These are phyloP conservation scores for Drosophila sordidula DNA, from an alignment of 2,888 invertebrate species.

Conservation along the genomic window DNA sequence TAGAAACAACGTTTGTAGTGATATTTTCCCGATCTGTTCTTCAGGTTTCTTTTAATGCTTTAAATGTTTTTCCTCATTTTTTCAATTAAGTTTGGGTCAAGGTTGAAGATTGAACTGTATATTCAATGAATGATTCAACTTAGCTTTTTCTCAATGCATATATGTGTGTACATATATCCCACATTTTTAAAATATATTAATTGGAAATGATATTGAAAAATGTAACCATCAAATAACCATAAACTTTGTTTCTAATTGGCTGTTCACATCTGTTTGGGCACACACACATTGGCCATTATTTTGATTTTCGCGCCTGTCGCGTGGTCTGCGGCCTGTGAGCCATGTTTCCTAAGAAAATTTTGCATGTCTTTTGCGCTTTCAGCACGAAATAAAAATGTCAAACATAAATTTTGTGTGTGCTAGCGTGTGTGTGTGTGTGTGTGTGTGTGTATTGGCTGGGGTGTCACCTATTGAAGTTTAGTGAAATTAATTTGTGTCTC, in stretches of 20 bases:
- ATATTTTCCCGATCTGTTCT: no score
- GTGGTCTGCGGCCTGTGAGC: constrained; percentile 34
- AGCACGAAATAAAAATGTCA: constrained; percentile 44
- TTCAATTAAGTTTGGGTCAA: no score
- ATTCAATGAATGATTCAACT: no score
- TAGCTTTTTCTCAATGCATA: no score
- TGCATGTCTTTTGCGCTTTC: constrained; percentile 36
- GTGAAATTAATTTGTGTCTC: constrained; percentile 59
- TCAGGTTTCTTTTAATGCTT: no score
- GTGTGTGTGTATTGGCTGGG: constrained; percentile 1
- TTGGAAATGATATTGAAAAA: no score
- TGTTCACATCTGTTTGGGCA: background rate
- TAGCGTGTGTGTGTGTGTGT: constrained; percentile 1
- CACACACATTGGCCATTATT: constrained; percentile 11
- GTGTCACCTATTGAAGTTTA: constrained; percentile 44
- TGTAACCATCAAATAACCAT: no score
- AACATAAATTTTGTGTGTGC: constrained; percentile 35
- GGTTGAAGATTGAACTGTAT: no score
- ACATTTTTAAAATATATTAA: no score
- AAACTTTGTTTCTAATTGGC: background rate
- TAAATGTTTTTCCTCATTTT: no score
- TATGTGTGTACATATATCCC: no score
- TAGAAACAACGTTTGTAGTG: background rate
- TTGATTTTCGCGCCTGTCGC: constrained; percentile 32
- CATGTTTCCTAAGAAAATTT: constrained; percentile 51